A percentile compares a stretch with the other conserved stretches of the same genome.
Conservation (phyloP, 2,888 invertebrate genomes). For the Alentia gelatinosa region DNA sequence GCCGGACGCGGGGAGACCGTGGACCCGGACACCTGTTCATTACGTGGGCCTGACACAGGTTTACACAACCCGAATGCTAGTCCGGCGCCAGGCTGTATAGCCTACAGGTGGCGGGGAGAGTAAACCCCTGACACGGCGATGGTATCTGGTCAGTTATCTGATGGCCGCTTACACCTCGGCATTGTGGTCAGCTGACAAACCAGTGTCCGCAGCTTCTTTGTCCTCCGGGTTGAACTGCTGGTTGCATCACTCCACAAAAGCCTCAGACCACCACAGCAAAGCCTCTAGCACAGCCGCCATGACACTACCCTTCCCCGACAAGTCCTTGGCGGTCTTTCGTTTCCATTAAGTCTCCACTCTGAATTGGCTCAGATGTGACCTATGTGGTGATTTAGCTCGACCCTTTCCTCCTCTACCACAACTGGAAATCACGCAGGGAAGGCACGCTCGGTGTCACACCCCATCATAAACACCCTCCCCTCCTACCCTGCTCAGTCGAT, state of each 20-base stretch:
- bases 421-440: no score
- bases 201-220: constrained; percentile 12
- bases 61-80: constrained; percentile 21
- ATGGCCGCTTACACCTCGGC: constrained; percentile 3
- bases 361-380: no score
- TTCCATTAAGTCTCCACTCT: no score
- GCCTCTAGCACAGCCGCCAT: neutral
- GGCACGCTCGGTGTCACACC: no score
- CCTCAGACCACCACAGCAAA: neutral
- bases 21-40: neutral
- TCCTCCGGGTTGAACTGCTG: neutral
- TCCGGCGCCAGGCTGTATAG: neutral
- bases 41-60: constrained; percentile 24
- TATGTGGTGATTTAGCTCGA: no score
- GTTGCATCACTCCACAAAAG: constrained; percentile 25
- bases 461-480: no score
- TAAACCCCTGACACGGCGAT: constrained; percentile 44
- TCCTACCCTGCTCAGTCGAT: neutral
- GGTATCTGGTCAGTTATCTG: constrained; percentile 38
- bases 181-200: constrained; percentile 4
- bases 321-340: no score
- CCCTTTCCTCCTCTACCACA: no score
- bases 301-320: neutral
- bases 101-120: constrained; percentile 34
- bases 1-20: no score